phyloP scores from a whole-genome alignment of 2,888 invertebrate genomes.

The Meandrusa payeni region DNA sequence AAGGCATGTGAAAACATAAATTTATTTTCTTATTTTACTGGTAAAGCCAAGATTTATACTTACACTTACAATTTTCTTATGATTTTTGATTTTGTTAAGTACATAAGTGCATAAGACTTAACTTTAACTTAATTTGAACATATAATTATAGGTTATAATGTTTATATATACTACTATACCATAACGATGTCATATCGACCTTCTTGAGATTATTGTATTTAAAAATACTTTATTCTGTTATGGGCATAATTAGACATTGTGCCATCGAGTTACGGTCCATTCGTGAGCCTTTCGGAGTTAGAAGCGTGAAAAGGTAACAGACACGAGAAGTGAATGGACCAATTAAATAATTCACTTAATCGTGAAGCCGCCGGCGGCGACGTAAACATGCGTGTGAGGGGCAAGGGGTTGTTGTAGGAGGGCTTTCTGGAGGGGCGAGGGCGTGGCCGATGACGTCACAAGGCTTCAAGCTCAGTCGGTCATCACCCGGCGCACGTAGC shows the following conservation, averaged over 20 bases:
- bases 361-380: constrained; percentile 71
- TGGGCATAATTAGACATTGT: constrained; percentile 54
- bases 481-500: constrained; percentile 69
- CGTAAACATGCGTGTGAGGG: constrained; percentile 77
- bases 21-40: too few species aligned
- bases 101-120: too few species aligned
- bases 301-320: constrained; percentile 73
- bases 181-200: too few species aligned
- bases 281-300: constrained; percentile 64
- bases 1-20: too few species aligned
- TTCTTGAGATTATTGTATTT: too few species aligned
- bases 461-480: constrained; percentile 66
- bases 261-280: constrained; percentile 55
- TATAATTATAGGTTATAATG: too few species aligned
- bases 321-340: constrained; percentile 75
- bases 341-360: constrained; percentile 80
- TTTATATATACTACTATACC: too few species aligned
- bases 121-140: too few species aligned
- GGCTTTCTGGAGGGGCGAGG: constrained; percentile 58
- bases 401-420: constrained; percentile 42
- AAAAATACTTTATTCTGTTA: too few species aligned
- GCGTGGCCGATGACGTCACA: constrained; percentile 75
- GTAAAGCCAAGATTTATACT: too few species aligned
- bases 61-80: too few species aligned
- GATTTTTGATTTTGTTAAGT: too few species aligned